Percentiles rank a stretch among this genome's conserved stretches.
Evolutionary conservation across 2,888 invertebrate genomes (phyloP).

Genomic region (Ypsolopha scabrella): DNA sequence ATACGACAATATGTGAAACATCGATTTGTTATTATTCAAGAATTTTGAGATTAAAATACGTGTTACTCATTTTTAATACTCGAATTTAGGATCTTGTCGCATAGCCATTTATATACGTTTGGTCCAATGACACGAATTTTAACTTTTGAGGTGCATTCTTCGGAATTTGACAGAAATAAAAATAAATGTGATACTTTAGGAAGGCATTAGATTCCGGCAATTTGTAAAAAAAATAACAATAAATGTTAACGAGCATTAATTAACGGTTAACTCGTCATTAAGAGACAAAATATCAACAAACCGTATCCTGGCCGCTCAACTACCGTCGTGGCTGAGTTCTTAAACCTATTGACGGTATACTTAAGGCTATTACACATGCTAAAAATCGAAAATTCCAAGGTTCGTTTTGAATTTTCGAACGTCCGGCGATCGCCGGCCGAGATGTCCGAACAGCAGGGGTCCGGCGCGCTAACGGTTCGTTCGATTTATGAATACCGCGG

Average conservation of each 20-base stretch:
- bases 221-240: no score
- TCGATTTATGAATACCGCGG: constrained; percentile 40
- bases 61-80: neutral
- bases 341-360: no score
- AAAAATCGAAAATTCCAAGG: neutral
- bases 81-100: neutral
- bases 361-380: neutral
- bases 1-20: neutral
- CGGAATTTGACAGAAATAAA: no score
- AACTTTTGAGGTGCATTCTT: no score
- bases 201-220: no score
- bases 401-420: constrained; percentile 20
- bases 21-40: neutral
- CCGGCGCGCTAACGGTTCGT: constrained; percentile 32
- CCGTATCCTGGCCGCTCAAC: no score
- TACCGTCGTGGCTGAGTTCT: no score
- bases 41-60: neutral
- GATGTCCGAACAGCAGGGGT: constrained; percentile 37
- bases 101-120: neutral
- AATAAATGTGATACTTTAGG: no score
- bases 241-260: no score
- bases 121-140: neutral
- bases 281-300: no score
- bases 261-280: no score
- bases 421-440: constrained; percentile 22